Conservation (phyloP, 1,140 invertebrate genomes). For the Limonius californicus region DNA sequence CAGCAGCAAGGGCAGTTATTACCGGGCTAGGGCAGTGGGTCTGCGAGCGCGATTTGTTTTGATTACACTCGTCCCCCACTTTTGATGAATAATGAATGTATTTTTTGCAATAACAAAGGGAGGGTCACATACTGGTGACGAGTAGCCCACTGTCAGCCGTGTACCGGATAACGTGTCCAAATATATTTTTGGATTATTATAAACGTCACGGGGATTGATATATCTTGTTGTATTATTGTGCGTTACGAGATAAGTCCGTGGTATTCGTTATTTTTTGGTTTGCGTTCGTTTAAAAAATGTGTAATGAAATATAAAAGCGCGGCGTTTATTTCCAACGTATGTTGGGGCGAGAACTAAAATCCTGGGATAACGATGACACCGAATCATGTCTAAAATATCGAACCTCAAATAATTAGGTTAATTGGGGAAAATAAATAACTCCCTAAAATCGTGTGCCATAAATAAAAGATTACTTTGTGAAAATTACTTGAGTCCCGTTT, state of each 20-base stretch:
- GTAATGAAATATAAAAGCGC: constrained; percentile 9
- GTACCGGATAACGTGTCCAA: constrained; percentile 25
- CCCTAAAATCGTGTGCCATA: neutral
- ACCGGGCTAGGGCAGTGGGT: constrained; percentile 30
- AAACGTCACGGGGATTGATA: constrained; percentile 32
- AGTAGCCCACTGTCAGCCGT: constrained; percentile 30
- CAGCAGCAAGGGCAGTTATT: constrained; percentile 27
- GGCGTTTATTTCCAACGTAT: neutral
- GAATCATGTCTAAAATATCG: neutral
- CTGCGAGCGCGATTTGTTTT: constrained; percentile 32
- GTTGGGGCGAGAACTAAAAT: neutral
- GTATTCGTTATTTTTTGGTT: constrained; percentile 12
- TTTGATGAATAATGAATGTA: constrained; percentile 36
- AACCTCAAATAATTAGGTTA: constrained; percentile 9
- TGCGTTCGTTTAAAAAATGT: neutral
- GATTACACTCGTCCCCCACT: constrained; percentile 31
- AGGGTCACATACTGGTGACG: constrained; percentile 29
- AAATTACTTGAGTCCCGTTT: neutral
- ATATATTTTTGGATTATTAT: constrained; percentile 36
- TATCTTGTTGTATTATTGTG: constrained; percentile 28
- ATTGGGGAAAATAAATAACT: neutral
- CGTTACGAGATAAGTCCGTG: constrained; percentile 10
- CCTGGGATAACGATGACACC: neutral
- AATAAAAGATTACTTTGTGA: neutral
- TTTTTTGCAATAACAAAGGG: constrained; percentile 34